Conservation (phyloP, 1,140 invertebrate species). For the Procambarus virginalis region DNA sequence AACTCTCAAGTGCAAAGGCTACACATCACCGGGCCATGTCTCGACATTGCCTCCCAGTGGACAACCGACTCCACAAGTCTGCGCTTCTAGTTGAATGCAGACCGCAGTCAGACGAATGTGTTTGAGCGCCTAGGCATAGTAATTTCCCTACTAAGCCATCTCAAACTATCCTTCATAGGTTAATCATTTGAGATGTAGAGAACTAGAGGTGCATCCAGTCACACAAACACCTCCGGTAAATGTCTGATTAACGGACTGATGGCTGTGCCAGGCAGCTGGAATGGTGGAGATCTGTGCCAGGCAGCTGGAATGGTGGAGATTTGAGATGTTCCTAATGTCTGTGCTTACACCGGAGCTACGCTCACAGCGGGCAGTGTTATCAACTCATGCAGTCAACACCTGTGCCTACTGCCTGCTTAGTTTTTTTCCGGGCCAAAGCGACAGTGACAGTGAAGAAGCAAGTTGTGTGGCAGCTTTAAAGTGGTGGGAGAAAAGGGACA, state of each 20-base stretch:
- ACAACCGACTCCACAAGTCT: no score
- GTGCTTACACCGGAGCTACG: constrained; percentile 44
- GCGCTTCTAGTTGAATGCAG: no score
- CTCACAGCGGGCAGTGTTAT: constrained; percentile 38
- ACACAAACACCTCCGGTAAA: not conserved
- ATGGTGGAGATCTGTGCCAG: constrained; percentile 50
- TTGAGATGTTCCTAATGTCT: constrained; percentile 54
- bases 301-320: constrained; percentile 52
- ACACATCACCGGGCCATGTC: no score
- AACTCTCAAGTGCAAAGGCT: no score
- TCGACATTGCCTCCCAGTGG: no score
- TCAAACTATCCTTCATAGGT: no score
- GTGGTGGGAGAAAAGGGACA: constrained; percentile 37
- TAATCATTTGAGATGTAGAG: not conserved
- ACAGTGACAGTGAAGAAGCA: constrained; percentile 8
- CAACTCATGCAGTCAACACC: constrained; percentile 10
- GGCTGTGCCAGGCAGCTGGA: constrained; percentile 54
- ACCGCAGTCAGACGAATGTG: no score
- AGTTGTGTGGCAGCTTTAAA: constrained; percentile 48
- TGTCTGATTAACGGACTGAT: constrained; percentile 16
- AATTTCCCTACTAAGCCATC: no score
- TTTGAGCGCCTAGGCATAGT: no score
- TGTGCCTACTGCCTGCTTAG: constrained; percentile 29
- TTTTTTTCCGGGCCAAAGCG: constrained; percentile 8
- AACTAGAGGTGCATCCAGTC: not conserved